Conservation (phyloP, 1,140 invertebrate genomes). For the Mercenaria mercenaria region DNA sequence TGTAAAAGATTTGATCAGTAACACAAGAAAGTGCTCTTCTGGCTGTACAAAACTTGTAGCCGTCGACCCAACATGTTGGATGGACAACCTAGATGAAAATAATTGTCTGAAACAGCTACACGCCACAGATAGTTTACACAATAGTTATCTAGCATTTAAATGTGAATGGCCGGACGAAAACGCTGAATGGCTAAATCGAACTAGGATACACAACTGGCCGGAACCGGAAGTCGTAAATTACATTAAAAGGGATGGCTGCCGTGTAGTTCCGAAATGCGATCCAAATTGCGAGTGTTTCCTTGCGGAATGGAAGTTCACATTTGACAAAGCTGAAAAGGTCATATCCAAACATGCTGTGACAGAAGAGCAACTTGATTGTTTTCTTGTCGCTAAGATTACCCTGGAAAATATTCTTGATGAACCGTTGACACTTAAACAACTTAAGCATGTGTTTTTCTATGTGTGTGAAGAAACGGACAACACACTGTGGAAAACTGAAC, state of each 20-base stretch:
- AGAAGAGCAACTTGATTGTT: neutral
- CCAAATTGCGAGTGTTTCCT: neutral
- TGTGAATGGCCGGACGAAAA: neutral
- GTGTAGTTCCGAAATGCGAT: neutral
- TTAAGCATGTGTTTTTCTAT: slow-evolving; percentile 17
- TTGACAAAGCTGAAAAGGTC: neutral
- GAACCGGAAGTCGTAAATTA: neutral
- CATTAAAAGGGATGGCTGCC: neutral
- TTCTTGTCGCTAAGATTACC: neutral
- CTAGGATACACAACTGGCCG: neutral
- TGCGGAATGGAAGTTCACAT: neutral
- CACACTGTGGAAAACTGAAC: neutral
- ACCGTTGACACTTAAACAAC: too few relatives aligned
- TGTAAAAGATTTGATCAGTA: neutral
- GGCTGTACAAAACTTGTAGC: neutral
- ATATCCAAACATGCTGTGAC: neutral
- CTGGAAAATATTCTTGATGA: neutral
- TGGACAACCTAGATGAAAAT: neutral
- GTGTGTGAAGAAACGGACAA: neutral
- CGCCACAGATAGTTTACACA: neutral
- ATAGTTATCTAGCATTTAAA: neutral
- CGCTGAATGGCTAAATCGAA: neutral
- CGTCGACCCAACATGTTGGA: neutral
- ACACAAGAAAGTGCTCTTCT: neutral
- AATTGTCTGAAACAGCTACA: neutral